Evolutionary conservation across 2,888 invertebrate genomes (phyloP), one percentile per base, ranked within the genome.

Genomic region (Subacronicta megacephala): DNA sequence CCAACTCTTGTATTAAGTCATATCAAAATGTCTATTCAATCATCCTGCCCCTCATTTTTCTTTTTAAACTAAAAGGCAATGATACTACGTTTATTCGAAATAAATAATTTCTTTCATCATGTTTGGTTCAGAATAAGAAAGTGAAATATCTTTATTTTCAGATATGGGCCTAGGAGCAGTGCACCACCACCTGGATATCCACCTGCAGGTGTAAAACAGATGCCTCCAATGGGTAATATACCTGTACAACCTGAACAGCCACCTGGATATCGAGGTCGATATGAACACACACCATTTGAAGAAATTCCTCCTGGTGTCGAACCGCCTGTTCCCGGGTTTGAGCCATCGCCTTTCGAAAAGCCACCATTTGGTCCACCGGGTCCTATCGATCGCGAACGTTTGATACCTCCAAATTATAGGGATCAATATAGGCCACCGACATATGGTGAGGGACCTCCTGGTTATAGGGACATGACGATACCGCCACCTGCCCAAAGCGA

Each of bases 271-370:
- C 84, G 90, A 44, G 90, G 90, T 43, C 90, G 93, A 7, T 94
- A 90, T 71, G 93, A 94, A 33, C 87, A 70, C 7, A 90, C 91
- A 17, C 84, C 94, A 49, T 95, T 95, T 75, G 95, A 95, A 72
- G 95, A 95, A 38, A 92, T 95, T 55, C 95, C 95, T 13, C 95
- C 95, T 7, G 95, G 95, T 12, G 95, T 96, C 1, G 95, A 96
- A 77, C 95, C 96, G 6, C 95, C 95, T 0, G 94, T 95, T 16
- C 95, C 95, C 35, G 96, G 96, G 18, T 95, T 95, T 78, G 96
- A 96, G 78, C 93, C 94, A 18, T 92, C 95, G 1, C 94, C 95
- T 10, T 95, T 95, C 75, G 95, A 95, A 72, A 94, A 94, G 72
- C 90, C 90, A n/a, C 58, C 84, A 9, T 92, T 92, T 68, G 90